Base-by-base conservation (phyloP, 2,797 vertebrate genomes). In the Silurus aristotelis region DNA sequence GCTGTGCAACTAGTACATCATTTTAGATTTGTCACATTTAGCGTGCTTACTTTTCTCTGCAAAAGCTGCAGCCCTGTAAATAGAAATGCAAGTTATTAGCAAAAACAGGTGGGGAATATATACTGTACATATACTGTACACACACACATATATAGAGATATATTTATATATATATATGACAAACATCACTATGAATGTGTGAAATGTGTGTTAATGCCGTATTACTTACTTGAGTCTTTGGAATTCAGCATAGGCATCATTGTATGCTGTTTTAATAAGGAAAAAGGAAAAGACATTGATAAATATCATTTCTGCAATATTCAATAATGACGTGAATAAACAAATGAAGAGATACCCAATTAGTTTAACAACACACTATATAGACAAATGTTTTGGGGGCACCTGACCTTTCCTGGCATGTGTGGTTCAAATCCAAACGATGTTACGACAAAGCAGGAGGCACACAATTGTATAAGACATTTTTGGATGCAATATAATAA, bases 11-110 rank as follows among this genome's bases (percentile, higher is more conserved):
- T 46, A n/a, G 17, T 14, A 43, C 2, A 25, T 55, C 1, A 5
- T n/a, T 15, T 15, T 27, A 46, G 56, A 19, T 52, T 61, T 60
- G 27, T 12, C 20, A 63, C 19, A 27, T 43, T 66, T 17, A 27
- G 0, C 38, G 80, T 93, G 98, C 98, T 99, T 94, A 99, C 98
- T 99, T 91, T 98, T 99, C 93, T 99, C 98, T 77, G 98, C 98
- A 87, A 99, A 98, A 14, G 98, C 98, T 71, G 97, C 97, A 0
- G 97, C 97, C 94, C 98, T 99, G 27, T 86, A 89, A 97, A 43
- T 85, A 89, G 38, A 79, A 89, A 9, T 20, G 80, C 80, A 90
- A 3, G 27, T 63, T 4, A 15, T 87, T 83, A 83, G 67, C 46
- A 80, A 83, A 66, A 77, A 79, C 68, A 13, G n/a, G 8, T 38